Evolutionary conservation across 2,113 vertebrate species (phyloP), one percentile per base, ranked within the genome.

Genomic region (Eulemur rufifrons): DNA sequence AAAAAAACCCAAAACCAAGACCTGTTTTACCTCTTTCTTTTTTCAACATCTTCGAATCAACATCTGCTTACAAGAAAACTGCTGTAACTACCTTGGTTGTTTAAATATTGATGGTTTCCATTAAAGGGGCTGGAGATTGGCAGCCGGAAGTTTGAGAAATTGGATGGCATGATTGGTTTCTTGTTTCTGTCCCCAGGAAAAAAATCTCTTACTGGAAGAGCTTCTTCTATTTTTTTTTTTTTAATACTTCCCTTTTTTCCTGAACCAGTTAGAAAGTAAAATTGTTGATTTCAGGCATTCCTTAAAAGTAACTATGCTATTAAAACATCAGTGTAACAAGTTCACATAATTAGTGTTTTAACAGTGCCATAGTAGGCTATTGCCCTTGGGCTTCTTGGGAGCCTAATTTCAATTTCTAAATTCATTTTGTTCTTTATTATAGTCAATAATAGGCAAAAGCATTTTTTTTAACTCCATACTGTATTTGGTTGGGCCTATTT

Each of bases 101-200:
- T 97, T 96, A 97, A 98, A 97, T 98, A 96, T 97, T 97, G 95
- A 98, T 97, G 68, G 32, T 23, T 87, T 89, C 95, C 95, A 94
- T 97, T 97, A 98, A 92, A 85, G 84, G 61, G 34, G 21, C 64
- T 97, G 52, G 80, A 86, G 77, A 77, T 77, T 88, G 85, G 42
- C 47, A 78, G 61, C 68, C n/a, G 23, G 77, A 89, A 97, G 92
- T 42, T 15, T 74, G 95, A 93, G 59, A 93, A 85, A 92, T 84
- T 77, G 80, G 84, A 69, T 9, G 78, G 56, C 66, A 32, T 66
- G 64, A n/a, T 80, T 92, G 59, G 34, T 78, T 95, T 95, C 89
- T 97, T 74, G 6, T 95, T 94, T 95, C 85, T 96, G 76, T 87
- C 92, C 18, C 66, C n/a, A 63, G 96, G 50, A 64, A 25, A 42